Percentiles rank a stretch among this genome's conserved stretches.
Evolutionary conservation across 2,797 vertebrate genomes (phyloP).

Genomic region (Sandelia bainsii): DNA sequence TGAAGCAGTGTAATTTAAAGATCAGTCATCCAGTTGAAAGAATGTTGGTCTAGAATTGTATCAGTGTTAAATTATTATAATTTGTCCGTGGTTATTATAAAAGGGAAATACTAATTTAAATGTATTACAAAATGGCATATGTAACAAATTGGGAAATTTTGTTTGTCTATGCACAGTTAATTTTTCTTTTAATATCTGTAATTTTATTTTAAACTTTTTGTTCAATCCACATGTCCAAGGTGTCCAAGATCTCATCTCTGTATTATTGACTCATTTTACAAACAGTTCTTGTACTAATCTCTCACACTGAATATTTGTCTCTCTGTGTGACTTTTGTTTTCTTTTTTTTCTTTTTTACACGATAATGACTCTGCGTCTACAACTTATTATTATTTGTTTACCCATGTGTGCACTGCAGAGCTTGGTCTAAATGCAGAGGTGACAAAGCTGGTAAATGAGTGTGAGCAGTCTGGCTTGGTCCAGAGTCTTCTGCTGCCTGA

Average conservation of each 20-base stretch:
- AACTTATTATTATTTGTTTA: not conserved
- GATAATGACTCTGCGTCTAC: not conserved
- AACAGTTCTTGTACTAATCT: not conserved
- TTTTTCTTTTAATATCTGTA: not conserved
- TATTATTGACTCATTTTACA: not conserved
- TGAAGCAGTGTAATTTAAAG: not conserved
- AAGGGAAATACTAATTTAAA: too few species aligned
- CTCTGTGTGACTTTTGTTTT: not conserved
- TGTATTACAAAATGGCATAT: too few species aligned
- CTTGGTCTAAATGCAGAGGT: slow-evolving; percentile 86
- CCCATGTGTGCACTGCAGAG: slow-evolving; percentile 64
- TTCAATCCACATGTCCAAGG: not conserved
- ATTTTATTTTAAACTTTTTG: not conserved
- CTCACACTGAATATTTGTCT: slow-evolving; percentile 27
- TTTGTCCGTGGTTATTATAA: not conserved
- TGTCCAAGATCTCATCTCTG: not conserved
- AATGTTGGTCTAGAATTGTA: not conserved
- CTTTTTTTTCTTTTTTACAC: too few species aligned
- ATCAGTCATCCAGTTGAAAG: not conserved
- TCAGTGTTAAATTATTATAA: not conserved
- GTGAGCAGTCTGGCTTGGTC: slow-evolving; percentile 88
- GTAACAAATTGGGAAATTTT: not conserved
- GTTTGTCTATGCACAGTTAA: not conserved
- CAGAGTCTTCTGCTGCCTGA: slow-evolving; percentile 92
- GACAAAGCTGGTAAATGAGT: slow-evolving; percentile 83